Evolutionary conservation across 2,797 vertebrate species (phyloP), one percentile per base, ranked within the genome.

Genomic region (Xenentodon cancila): DNA sequence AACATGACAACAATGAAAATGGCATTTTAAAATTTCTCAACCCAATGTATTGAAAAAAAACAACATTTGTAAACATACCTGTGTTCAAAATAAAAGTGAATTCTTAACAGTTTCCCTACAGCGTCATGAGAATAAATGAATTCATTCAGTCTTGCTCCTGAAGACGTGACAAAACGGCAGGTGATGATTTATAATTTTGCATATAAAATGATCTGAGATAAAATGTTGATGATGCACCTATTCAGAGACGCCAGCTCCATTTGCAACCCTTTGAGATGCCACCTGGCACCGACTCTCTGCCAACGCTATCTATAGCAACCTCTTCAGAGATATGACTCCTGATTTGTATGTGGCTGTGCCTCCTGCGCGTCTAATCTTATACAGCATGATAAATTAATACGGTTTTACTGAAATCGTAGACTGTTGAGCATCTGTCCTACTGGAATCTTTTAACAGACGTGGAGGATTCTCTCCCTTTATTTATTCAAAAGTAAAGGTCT

Each of bases 271-370:
- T 70, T 73, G 80, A 76, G 80, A 77, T 32, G 75, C 78, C 84
- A 87, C 82, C 81, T 88, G 87, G 62, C 48, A 12, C 47, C 17
- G 47, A 74, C 22, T 46, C 46, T 15, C 22, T 2, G 73, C 86
- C 82, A 84, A 79, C 48, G 37, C 78, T 81, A 87, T 85, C 66
- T 71, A 78, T 81, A 81, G 75, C 53, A 20, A 49, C 5, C 21
- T 68, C 73, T 42, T 51, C 60, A n/a, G 68, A 54, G 60, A 70
- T 34, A 12, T 19, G 25, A 44, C 52, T 25, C 7, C 45, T 20
- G 50, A 67, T 75, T 55, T 25, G 46, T 42, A 21, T 42, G 20
- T 25, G 25, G 48, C 37, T n/a, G 6, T 57, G 68, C 57, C 56
- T 34, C 12, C 37, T 18, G 25, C 46, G 58, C 55, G 53, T 73